phyloP scores from a whole-genome alignment of 2,797 vertebrate species.

The Eurystomus glaucurus region DNA sequence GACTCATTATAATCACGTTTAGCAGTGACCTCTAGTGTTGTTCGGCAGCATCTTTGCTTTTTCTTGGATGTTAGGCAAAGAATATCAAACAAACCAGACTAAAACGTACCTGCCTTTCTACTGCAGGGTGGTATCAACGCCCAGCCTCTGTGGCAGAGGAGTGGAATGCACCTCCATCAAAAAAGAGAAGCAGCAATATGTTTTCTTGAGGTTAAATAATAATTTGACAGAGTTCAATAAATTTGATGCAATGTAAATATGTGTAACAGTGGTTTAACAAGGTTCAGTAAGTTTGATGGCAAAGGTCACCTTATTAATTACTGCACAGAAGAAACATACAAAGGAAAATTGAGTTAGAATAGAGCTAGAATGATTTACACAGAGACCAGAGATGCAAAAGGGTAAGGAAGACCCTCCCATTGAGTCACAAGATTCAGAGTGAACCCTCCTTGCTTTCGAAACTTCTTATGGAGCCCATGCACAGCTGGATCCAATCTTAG shows the following conservation, averaged over 20 bases:
- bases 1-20: background rate
- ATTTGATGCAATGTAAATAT: background rate
- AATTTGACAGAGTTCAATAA: background rate
- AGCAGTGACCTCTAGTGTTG: slow-evolving; percentile 51
- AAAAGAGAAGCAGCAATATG: background rate
- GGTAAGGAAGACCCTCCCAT: background rate
- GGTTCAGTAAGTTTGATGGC: background rate
- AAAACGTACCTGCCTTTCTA: background rate
- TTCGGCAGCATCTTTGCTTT: background rate
- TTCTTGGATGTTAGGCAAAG: background rate
- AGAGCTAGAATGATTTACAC: background rate
- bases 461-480: background rate
- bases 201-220: background rate
- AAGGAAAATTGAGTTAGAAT: background rate
- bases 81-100: background rate
- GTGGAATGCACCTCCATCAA: background rate
- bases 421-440: background rate
- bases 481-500: background rate
- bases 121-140: background rate
- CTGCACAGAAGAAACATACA: background rate
- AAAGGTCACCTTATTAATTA: background rate
- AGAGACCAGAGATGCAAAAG: background rate
- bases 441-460: background rate
- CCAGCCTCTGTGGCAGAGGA: background rate
- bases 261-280: background rate